Base-by-base conservation (phyloP, 2,888 invertebrate genomes). In the Salticus scenicus region DNA sequence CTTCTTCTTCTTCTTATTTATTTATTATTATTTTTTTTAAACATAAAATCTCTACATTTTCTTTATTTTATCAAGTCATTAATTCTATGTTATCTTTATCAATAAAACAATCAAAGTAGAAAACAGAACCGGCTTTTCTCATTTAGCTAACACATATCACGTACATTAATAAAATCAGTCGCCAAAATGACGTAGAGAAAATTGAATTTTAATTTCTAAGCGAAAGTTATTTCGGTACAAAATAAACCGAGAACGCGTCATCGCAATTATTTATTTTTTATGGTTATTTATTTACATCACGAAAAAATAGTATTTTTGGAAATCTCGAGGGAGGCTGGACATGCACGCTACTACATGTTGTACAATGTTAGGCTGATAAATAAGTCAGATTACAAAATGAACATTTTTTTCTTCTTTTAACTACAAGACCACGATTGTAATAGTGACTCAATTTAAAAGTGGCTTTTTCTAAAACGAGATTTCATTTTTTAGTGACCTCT, bases 261-360 rank as follows among this genome's bases (percentile, higher is more conserved):
- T 47, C 2, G 42, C 24, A 57, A 57, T 57, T 57, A 57, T 57
- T 57, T 57, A 57, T 57, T 57, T 57, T 57, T 57, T 24, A 24
- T 24, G 57, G 4, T 57, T 57, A 57, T 24, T 5, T 2, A 57
- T 57, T 57, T 57, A 24, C 17, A 57, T 57, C 57, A 57, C 57
- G 57, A 24, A 57, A 24, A 57, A 57, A 57, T 24, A 7, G 24
- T 57, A 24, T 24, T 57, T 57, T 57, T 57, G 20, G 57, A 24
- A 57, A 57, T 5, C 24, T 5, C 24, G 24, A 24, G 5, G 57
- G 57, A 24, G 57, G 57, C 24, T 57, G 57, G 57, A 57, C 24
- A 24, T 5, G 57, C 57, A 57, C 57, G 57, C 57, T 24, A 57
- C 57, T 57, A 24, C 57, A 24, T 57, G 20, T 57, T 24, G 57